Conservation (phyloP, 2,113 vertebrate genomes). For the Rostratula benghalensis region DNA sequence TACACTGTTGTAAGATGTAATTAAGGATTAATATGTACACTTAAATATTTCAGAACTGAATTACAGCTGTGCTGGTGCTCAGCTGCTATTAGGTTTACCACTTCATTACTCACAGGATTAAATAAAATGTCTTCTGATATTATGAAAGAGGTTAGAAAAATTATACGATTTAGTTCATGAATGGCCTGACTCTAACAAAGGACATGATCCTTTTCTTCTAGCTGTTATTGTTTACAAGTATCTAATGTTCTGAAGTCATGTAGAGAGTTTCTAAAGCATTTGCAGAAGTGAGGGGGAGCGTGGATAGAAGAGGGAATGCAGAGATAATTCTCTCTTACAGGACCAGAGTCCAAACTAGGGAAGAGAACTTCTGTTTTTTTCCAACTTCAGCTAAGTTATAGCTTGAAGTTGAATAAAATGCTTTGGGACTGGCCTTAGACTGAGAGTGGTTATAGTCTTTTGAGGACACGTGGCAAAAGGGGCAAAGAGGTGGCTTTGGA, state of each 20-base stretch:
- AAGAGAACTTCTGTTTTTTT: background rate
- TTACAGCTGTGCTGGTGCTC: background rate
- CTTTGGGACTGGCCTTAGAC: background rate
- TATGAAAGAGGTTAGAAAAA: background rate
- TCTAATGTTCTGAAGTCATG: background rate
- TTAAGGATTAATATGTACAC: background rate
- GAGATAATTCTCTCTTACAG: background rate
- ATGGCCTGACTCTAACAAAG: background rate
- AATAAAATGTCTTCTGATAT: background rate
- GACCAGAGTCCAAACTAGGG: background rate
- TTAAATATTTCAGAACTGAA: slow-evolving; percentile 12
- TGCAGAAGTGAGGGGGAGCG: background rate
- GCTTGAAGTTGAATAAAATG: background rate
- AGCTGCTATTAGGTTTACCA: background rate
- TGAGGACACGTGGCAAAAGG: background rate
- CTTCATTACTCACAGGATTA: background rate
- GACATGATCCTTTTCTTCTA: background rate
- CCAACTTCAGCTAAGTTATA: background rate
- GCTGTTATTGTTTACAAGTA: background rate
- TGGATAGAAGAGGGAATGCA: background rate
- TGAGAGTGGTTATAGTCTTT: background rate
- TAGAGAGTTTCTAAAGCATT: background rate
- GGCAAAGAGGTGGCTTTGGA: background rate
- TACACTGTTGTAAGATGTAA: background rate
- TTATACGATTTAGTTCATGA: background rate